These are phyloP conservation scores for Argyra leucocephala DNA, from an alignment of 2,888 invertebrate genomes.

Conservation along the genomic window DNA sequence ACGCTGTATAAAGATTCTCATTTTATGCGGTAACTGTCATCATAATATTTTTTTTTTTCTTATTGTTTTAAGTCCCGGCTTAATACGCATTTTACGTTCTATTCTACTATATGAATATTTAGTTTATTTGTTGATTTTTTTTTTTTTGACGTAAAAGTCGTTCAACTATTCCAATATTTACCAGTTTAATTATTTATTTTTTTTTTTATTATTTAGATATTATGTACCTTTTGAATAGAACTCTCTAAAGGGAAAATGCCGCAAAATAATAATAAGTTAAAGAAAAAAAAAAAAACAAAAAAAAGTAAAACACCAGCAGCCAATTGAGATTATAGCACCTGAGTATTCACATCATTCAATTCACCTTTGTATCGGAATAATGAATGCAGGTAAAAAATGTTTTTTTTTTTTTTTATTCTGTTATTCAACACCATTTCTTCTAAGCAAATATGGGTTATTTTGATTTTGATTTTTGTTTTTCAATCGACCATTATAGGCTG, in stretches of 20 bases:
- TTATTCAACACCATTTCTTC: too few species aligned
- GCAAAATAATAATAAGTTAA: too few species aligned
- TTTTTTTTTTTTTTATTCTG: too few species aligned
- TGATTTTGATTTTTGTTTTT: too few species aligned
- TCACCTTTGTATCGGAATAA: too few species aligned
- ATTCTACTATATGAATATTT: not conserved
- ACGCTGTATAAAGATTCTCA: not conserved
- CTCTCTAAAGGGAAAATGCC: not conserved
- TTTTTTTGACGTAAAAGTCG: not conserved
- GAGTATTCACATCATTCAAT: not conserved
- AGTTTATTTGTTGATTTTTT: too few species aligned
- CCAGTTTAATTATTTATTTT: not conserved
- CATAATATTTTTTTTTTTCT: not conserved
- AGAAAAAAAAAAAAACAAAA: not conserved
- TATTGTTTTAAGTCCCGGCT: not conserved
- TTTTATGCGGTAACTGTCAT: not conserved
- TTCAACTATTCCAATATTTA: conserved; percentile 3
- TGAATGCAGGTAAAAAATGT: too few species aligned
- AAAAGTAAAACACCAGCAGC: not conserved
- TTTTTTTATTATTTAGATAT: too few species aligned
- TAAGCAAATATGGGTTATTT: too few species aligned
- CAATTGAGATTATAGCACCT: not conserved
- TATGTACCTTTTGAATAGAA: not conserved
- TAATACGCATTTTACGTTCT: not conserved
- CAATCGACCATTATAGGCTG: too few species aligned